A percentile compares a stretch with the other conserved stretches of the same genome.
Conservation (phyloP, 1,140 invertebrate genomes). For the Drosophila littoralis region DNA sequence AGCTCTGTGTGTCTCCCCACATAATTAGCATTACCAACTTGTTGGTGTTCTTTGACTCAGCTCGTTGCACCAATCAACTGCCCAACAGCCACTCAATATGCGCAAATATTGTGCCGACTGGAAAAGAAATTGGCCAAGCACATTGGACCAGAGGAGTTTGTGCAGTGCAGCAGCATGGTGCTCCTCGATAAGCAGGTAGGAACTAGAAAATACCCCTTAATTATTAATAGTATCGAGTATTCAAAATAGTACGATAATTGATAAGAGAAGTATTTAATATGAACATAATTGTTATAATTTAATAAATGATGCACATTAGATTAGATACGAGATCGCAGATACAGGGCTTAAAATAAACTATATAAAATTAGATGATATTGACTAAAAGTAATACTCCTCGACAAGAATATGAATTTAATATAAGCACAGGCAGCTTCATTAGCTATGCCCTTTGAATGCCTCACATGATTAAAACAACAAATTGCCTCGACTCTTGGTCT, state of each 20-base stretch:
- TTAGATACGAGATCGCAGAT: background rate
- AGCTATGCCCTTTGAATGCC: background rate
- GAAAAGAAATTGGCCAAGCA: conserved; percentile 84
- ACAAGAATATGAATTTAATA: conserved; percentile 6
- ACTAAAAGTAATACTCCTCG: background rate
- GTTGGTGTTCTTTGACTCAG: background rate
- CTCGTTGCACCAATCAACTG: conserved; percentile 52
- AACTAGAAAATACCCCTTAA: background rate
- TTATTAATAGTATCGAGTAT: no score
- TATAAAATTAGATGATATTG: no score
- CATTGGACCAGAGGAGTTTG: conserved; percentile 82
- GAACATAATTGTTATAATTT: no score
- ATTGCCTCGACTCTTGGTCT: background rate
- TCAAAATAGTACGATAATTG: no score
- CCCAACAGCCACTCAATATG: conserved; percentile 80
- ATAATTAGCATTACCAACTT: background rate
- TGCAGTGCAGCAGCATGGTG: conserved; percentile 83
- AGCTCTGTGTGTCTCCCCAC: background rate
- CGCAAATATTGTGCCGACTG: conserved; percentile 80
- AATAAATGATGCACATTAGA: no score
- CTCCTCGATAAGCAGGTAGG: conserved; percentile 80
- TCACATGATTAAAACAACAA: conserved; percentile 1
- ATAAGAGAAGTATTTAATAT: no score
- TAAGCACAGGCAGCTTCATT: conserved; percentile 13
- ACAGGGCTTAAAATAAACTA: no score